Conservation (phyloP, 23 tunicate species). For the Oikopleura dioica region DNA sequence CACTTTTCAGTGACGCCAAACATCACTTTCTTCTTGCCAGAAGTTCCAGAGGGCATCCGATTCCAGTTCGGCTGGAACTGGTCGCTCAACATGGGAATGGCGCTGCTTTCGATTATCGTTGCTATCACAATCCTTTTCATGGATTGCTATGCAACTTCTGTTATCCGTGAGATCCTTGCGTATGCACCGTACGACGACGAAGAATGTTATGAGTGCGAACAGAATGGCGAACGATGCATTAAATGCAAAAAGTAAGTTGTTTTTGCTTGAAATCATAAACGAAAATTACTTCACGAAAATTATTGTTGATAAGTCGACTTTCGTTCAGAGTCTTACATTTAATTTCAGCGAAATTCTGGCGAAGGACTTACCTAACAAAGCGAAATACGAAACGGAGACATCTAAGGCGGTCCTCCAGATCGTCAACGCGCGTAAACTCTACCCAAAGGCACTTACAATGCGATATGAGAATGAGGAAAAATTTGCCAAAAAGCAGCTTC, state of each 20-base stretch:
- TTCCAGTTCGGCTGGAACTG: slow-evolving; percentile 9
- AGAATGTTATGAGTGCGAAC: not conserved
- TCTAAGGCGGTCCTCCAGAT: slow-evolving; percentile 4
- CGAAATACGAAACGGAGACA: not conserved
- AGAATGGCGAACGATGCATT: not conserved
- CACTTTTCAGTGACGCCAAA: no score
- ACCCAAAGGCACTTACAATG: slow-evolving; percentile 5
- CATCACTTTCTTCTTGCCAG: no score
- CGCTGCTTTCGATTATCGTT: not conserved
- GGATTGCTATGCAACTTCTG: not conserved
- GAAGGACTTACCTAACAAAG: no score
- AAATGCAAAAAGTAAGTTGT: slow-evolving; percentile 5
- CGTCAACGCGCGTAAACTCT: not conserved
- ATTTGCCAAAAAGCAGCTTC: not conserved
- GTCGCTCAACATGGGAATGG: not conserved
- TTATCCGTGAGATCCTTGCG: not conserved
- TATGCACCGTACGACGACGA: not conserved
- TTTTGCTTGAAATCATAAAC: no score
- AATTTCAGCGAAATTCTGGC: no score
- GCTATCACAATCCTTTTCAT: not conserved
- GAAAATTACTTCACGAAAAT: no score
- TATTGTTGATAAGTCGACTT: no score
- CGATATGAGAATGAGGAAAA: not conserved
- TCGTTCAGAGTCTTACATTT: no score
- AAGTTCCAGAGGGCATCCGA: slow-evolving; percentile 8